phyloP scores from a whole-genome alignment of 1,140 invertebrate genomes.

The Kradibia gibbosae region DNA sequence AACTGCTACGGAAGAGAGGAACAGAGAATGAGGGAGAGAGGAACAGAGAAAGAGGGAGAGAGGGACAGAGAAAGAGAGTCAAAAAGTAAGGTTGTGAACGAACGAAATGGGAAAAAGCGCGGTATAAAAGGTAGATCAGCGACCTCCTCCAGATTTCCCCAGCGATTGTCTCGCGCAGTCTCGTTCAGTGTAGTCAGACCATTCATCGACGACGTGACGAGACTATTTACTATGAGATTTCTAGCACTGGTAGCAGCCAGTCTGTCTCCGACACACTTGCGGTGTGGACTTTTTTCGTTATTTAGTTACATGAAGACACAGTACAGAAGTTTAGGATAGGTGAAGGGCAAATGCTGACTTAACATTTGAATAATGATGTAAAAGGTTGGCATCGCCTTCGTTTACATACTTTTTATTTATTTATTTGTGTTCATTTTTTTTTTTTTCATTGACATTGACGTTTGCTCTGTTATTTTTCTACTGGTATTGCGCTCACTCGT shows the following conservation, averaged over 20 bases:
- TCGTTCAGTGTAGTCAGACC: constrained; percentile 64
- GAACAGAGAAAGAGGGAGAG: background rate
- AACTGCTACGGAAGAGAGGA: background rate
- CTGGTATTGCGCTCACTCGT: too few species aligned
- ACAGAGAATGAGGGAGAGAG: background rate
- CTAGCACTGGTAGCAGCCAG: constrained; percentile 49
- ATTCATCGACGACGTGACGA: constrained; percentile 72
- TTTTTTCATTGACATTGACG: too few species aligned
- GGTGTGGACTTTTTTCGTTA: constrained; percentile 39
- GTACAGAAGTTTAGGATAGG: too few species aligned
- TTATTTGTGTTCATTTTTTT: too few species aligned
- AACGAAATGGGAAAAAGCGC: constrained; percentile 14
- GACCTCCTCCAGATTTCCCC: constrained; percentile 69
- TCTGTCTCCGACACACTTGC: constrained; percentile 47
- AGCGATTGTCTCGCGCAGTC: constrained; percentile 71
- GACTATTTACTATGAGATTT: constrained; percentile 61
- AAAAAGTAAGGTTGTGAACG: background rate
- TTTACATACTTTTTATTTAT: too few species aligned
- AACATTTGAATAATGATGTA: too few species aligned
- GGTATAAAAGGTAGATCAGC: constrained; percentile 55
- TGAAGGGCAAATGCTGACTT: too few species aligned
- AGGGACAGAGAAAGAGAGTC: background rate
- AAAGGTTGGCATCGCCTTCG: too few species aligned
- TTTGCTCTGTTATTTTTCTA: too few species aligned
- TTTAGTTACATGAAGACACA: constrained; percentile 26